phyloP scores from a whole-genome alignment of 2,113 vertebrate genomes.

The Lathamus discolor region DNA sequence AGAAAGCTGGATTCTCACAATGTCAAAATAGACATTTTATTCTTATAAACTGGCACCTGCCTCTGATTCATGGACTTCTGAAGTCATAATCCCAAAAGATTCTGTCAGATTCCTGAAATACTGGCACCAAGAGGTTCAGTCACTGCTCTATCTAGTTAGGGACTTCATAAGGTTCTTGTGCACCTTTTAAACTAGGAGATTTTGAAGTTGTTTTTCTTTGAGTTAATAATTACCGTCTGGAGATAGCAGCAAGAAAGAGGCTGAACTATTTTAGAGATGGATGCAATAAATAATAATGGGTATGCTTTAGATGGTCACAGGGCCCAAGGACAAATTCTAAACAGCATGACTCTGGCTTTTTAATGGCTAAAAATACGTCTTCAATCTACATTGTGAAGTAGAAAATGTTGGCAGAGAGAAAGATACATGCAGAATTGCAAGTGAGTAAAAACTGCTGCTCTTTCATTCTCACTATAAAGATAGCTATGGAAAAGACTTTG shows the following conservation, averaged over 20 bases:
- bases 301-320: neutral
- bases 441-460: neutral
- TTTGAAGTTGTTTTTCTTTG: neutral
- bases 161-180: neutral
- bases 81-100: neutral
- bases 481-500: neutral
- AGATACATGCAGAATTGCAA: neutral
- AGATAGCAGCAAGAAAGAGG: neutral
- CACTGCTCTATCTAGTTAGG: neutral
- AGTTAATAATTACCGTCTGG: neutral
- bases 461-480: neutral
- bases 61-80: neutral
- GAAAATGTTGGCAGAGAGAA: neutral
- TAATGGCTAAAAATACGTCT: slow-evolving; percentile 2
- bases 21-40: neutral
- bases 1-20: neutral
- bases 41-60: neutral
- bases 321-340: slow-evolving; percentile 20
- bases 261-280: neutral
- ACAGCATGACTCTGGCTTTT: neutral
- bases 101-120: neutral
- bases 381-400: neutral
- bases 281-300: neutral
- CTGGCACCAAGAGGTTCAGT: neutral
- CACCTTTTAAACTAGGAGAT: neutral